Conservation (phyloP, 2,888 invertebrate genomes). For the Sesia apiformis region DNA sequence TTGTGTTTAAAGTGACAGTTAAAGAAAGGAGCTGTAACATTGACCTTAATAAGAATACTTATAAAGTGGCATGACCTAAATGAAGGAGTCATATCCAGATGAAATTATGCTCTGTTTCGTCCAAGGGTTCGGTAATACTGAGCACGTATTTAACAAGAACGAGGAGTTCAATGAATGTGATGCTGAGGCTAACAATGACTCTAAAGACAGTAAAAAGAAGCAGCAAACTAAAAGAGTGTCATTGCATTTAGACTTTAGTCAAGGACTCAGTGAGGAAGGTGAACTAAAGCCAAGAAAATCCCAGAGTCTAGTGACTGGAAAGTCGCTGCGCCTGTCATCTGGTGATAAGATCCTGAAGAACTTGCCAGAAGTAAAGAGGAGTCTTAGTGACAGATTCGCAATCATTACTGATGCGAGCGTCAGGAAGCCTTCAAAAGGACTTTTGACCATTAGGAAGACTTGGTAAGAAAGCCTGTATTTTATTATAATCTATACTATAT, state of each 20-base stretch:
- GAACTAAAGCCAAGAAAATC: conserved; percentile 32
- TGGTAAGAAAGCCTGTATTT: conserved; percentile 37
- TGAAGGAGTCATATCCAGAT: conserved; percentile 66
- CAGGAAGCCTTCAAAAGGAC: conserved; percentile 41
- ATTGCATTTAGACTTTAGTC: conserved; percentile 21
- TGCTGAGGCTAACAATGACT: conserved; percentile 38
- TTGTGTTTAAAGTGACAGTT: no score
- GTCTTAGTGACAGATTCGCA: conserved; percentile 63
- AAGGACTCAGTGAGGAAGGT: conserved; percentile 6
- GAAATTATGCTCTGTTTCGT: conserved; percentile 82
- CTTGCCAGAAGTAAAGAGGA: conserved; percentile 58
- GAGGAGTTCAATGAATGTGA: conserved; percentile 40
- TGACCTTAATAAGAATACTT: conserved; percentile 16
- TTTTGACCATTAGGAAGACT: conserved; percentile 64
- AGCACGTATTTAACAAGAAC: conserved; percentile 40
- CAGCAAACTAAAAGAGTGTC: conserved; percentile 25
- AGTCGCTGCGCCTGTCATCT: conserved; percentile 46
- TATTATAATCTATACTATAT: no score
- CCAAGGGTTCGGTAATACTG: conserved; percentile 75
- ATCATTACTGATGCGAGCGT: conserved; percentile 48
- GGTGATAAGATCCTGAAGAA: conserved; percentile 27
- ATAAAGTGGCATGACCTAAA: conserved; percentile 53
- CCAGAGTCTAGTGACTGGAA: conserved; percentile 34
- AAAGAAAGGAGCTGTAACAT: no score
- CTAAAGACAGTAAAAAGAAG: conserved; percentile 21